These are phyloP conservation scores for Erythrolamprus reginae DNA, from an alignment of 2,113 vertebrate species.

Conservation along the genomic window DNA sequence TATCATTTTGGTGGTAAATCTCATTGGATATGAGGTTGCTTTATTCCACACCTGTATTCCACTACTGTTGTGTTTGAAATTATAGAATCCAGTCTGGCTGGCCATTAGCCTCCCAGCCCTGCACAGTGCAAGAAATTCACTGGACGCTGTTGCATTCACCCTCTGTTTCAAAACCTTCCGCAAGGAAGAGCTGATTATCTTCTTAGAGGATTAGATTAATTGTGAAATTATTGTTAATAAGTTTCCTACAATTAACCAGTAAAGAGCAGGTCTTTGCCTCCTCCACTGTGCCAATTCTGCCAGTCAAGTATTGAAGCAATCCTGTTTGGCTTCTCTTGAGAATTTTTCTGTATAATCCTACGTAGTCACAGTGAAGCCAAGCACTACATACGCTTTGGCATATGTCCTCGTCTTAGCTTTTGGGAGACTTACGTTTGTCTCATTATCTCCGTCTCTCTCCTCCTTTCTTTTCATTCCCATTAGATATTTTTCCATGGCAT, in stretches of 20 bases:
- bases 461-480: too few relatives aligned
- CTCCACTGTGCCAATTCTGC: not conserved
- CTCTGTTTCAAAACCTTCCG: not conserved
- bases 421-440: too few relatives aligned
- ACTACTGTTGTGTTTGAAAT: not conserved
- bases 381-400: too few relatives aligned
- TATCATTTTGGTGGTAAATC: not conserved
- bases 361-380: too few relatives aligned
- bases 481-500: too few relatives aligned
- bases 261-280: not conserved
- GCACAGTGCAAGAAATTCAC: too few relatives aligned
- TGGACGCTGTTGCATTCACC: not conserved
- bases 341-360: not conserved
- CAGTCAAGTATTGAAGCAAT: not conserved
- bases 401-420: too few relatives aligned
- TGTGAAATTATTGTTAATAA: not conserved
- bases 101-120: not conserved
- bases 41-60: not conserved
- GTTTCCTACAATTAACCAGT: not conserved
- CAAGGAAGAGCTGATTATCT: not conserved
- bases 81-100: too few relatives aligned
- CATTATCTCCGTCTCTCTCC: too few relatives aligned
- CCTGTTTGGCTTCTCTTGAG: not conserved
- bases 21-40: not conserved
- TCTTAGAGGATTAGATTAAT: not conserved